A percentile compares a stretch with the other conserved stretches of the same genome.
Evolutionary conservation across 2,888 invertebrate genomes (phyloP).

Genomic region (Hypolimnas misippus): DNA sequence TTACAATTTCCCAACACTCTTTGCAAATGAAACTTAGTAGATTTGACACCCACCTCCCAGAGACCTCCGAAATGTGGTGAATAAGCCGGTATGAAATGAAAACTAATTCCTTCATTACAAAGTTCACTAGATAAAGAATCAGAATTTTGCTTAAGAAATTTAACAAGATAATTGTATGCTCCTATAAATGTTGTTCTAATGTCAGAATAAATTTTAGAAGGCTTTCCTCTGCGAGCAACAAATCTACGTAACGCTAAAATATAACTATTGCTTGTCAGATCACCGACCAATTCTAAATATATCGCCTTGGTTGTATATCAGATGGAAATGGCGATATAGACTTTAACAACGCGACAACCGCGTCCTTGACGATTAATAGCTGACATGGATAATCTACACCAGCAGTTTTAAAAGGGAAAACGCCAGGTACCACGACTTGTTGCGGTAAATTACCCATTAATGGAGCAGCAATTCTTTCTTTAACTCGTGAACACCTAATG

Average conservation of each 20-base stretch:
- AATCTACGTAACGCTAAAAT: no score
- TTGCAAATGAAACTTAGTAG: slow-evolving; percentile 27
- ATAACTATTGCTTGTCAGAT: no score
- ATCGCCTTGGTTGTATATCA: no score
- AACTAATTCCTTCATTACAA: slow-evolving; percentile 28
- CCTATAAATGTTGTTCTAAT: slow-evolving; percentile 35
- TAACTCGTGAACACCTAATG: neutral
- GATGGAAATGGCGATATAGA: no score
- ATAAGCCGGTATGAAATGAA: slow-evolving; percentile 29
- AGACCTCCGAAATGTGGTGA: slow-evolving; percentile 27
- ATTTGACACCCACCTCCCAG: slow-evolving; percentile 39
- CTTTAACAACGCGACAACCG: no score
- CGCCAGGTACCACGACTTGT: neutral
- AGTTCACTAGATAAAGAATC: neutral
- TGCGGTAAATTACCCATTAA: slow-evolving; percentile 4
- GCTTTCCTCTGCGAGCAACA: slow-evolving; percentile 36
- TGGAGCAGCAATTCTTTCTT: neutral
- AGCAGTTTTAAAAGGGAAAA: neutral
- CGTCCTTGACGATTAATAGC: no score
- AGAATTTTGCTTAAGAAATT: slow-evolving; percentile 10
- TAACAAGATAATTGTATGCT: slow-evolving; percentile 19
- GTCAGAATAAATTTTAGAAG: slow-evolving; percentile 33
- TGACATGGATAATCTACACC: neutral
- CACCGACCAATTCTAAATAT: no score
- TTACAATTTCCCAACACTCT: slow-evolving; percentile 40